phyloP scores from a whole-genome alignment of 2,888 invertebrate species.

The Adelognathus sp. region DNA sequence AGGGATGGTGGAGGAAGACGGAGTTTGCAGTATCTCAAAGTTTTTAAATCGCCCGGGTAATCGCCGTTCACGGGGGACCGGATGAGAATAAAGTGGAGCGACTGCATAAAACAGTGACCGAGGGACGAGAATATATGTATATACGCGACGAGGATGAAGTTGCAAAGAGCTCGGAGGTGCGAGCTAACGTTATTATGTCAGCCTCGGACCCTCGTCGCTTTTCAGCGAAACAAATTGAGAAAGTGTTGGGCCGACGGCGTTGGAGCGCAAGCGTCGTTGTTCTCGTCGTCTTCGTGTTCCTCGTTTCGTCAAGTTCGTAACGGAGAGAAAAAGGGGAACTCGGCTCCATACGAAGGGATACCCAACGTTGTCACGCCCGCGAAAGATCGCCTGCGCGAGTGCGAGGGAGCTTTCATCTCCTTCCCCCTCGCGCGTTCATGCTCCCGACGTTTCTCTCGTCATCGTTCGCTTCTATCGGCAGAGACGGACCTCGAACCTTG shows the following conservation, averaged over 20 bases:
- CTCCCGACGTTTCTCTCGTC: not conserved
- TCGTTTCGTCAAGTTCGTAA: conserved; percentile 9
- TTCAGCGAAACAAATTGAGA: conserved; percentile 4
- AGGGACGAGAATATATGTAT: not conserved
- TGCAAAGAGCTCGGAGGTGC: not conserved
- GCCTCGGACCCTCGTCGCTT: conserved; percentile 1
- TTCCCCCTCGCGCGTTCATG: not conserved
- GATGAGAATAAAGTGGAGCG: not conserved
- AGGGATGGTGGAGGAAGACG: not conserved
- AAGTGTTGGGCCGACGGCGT: conserved; percentile 17
- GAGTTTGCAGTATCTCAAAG: not conserved
- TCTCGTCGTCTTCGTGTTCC: not conserved
- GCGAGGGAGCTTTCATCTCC: conserved; percentile 13
- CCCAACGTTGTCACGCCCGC: not conserved
- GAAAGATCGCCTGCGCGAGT: conserved; percentile 6
- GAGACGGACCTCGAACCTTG: not conserved
- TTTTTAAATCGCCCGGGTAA: not conserved
- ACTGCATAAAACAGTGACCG: not conserved
- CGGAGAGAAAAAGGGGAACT: not conserved
- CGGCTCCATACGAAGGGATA: not conserved
- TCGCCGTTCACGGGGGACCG: not conserved
- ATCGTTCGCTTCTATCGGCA: not conserved
- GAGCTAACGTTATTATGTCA: conserved; percentile 20
- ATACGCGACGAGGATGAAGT: not conserved
- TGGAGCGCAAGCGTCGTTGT: not conserved